phyloP scores from a whole-genome alignment of 2,113 vertebrate species.

The Fukomys damarensis region DNA sequence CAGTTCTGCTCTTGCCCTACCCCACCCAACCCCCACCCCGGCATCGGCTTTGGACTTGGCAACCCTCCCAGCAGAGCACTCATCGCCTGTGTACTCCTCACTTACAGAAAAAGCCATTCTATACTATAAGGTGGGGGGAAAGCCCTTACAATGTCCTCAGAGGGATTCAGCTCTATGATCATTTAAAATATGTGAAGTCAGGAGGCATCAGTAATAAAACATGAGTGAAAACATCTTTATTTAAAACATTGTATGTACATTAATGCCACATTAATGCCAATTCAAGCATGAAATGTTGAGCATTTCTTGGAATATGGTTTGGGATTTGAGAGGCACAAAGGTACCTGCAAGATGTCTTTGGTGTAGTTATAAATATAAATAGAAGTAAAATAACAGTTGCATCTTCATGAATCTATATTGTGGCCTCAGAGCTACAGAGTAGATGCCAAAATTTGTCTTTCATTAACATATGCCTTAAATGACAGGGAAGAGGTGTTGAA shows the following conservation, averaged over 20 bases:
- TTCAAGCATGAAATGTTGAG: constrained; percentile 72
- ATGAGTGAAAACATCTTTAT: constrained; percentile 72
- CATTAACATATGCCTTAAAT: constrained; percentile 77
- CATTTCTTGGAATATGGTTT: constrained; percentile 74
- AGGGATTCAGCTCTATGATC: constrained; percentile 28
- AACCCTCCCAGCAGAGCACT: not conserved
- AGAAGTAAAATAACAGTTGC: constrained; percentile 76
- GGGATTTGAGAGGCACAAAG: constrained; percentile 74
- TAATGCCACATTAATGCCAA: constrained; percentile 72
- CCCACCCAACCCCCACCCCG: constrained; percentile 44
- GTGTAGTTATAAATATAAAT: constrained; percentile 68
- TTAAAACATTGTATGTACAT: constrained; percentile 75
- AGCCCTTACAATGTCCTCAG: constrained; percentile 63
- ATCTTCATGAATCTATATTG: constrained; percentile 34
- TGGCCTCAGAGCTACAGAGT: constrained; percentile 59
- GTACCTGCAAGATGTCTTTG: constrained; percentile 69
- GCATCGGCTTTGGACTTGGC: constrained; percentile 35
- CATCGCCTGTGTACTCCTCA: constrained; percentile 35
- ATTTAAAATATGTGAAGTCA: constrained; percentile 65
- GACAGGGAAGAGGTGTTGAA: constrained; percentile 77
- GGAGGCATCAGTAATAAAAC: constrained; percentile 66
- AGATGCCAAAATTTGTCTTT: constrained; percentile 73
- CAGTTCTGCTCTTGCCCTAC: constrained; percentile 14
- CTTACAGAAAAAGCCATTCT: constrained; percentile 25
- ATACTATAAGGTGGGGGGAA: not conserved